Conservation (phyloP, 2,888 invertebrate genomes). For the Rhorus exstirpatorius region DNA sequence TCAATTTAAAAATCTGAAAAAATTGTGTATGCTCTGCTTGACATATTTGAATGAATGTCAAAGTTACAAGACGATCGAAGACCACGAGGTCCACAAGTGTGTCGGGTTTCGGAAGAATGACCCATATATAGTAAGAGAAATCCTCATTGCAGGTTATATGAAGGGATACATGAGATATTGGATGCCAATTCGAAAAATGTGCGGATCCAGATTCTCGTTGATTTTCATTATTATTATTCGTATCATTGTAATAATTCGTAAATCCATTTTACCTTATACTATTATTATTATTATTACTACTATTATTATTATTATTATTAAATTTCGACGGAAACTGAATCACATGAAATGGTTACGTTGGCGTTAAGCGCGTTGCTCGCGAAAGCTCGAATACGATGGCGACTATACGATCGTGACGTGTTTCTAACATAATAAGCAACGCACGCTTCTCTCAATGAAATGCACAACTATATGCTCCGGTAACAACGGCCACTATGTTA, state of each 20-base stretch:
- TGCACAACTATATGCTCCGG: constrained; percentile 8
- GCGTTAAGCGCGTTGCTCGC: constrained; percentile 13
- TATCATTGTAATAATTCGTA: no score
- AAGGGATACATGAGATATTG: background rate
- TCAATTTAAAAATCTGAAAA: no score
- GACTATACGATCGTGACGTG: background rate
- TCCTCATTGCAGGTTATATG: background rate
- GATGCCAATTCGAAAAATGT: constrained; percentile 6
- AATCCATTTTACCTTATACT: no score
- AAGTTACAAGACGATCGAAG: no score
- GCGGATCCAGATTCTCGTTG: background rate
- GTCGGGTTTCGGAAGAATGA: no score
- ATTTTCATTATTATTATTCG: no score
- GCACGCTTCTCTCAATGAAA: constrained; percentile 47
- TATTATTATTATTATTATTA: constrained; percentile 3
- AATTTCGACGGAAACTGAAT: background rate
- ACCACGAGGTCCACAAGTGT: no score
- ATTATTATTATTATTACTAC: no score
- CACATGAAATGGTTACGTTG: background rate
- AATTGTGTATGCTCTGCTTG: no score
- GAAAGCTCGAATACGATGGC: background rate
- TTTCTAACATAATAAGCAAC: constrained; percentile 2
- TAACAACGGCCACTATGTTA: constrained; percentile 16
- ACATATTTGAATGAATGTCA: no score
- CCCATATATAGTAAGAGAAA: constrained; percentile 8